Evolutionary conservation across 2,797 vertebrate genomes (phyloP), one percentile per base, ranked within the genome.

Genomic region (Hemitrygon akajei): DNA sequence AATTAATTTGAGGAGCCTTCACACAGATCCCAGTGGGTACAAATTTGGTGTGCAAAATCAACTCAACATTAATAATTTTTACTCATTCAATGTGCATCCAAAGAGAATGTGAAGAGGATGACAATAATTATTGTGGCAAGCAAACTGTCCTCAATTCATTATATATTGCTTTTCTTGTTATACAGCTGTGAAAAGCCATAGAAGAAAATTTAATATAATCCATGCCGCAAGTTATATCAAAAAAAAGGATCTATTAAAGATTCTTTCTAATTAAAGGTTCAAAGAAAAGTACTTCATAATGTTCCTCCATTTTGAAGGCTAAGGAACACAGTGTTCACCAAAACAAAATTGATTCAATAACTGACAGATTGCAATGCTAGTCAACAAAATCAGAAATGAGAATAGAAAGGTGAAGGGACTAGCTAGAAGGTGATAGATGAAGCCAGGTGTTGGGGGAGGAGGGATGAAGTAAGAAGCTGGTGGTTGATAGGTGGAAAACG

Each of bases 1-100:
- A 93, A 76, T 93, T 73, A 93, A 89, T 73, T 93, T 93, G 71
- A 75, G 2, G 9, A 75, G 71, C 76, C 91, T 93, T 93, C 73
- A 93, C 91, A 25, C 40, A 93, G 69, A 75, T 93, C 71, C 91
- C 91, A 75, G 40, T 76, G 91, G 71, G 71, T 73, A 75, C 30
- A 58, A 40, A 14, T 76, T 40, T 27, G 56, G 40, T 75, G 71
- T 76, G 91, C 71, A 93, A 93, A n/a, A 93, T 75, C 71, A 56
- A 27, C 40, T 47, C 37, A 93, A 47, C 7, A 56, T 76, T 56
- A 56, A 92, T 92, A 75, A 75, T 93, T 89, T 93, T 93, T 40
- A 93, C 71, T 30, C 22, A 25, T 47, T 22, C 56, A 27, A 40
- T 56, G 47, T 25, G 71, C 40, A 92, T 30, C 40, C 3, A 7